Conservation (phyloP, 2,888 invertebrate genomes). For the Polyommatus iphigenia region DNA sequence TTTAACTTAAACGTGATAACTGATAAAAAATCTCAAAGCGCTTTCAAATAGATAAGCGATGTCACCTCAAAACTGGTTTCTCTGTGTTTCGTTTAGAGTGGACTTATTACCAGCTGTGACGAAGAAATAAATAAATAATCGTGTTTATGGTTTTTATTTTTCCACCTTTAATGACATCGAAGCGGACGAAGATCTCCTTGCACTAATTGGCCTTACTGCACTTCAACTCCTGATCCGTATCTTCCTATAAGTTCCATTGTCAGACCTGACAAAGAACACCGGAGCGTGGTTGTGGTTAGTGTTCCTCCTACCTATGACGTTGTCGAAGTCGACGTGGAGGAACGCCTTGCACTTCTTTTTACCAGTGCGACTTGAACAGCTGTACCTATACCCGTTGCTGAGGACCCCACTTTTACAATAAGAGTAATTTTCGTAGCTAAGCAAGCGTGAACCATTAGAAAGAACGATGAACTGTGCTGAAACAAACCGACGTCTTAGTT, state of each 20-base stretch:
- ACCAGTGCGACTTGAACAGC: conserved; percentile 44
- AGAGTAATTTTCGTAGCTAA: conserved; percentile 45
- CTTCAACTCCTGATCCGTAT: not conserved
- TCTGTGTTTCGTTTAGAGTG: not conserved
- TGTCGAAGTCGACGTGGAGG: conserved; percentile 43
- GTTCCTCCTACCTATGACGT: conserved; percentile 39
- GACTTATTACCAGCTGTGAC: too few species aligned
- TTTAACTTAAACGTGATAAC: not conserved
- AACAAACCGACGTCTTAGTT: conserved; percentile 29
- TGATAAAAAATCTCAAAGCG: not conserved
- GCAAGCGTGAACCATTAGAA: conserved; percentile 39
- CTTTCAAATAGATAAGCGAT: not conserved
- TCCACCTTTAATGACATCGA: not conserved
- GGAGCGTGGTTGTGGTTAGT: conserved; percentile 47
- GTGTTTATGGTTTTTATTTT: not conserved
- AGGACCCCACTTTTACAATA: conserved; percentile 42
- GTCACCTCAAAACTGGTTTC: not conserved
- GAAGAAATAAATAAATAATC: too few species aligned
- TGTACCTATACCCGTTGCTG: conserved; percentile 43
- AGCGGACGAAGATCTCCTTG: not conserved
- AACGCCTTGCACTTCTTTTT: conserved; percentile 45
- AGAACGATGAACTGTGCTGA: conserved; percentile 36
- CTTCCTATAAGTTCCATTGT: conserved; percentile 34
- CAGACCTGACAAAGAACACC: conserved; percentile 39
- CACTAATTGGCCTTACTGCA: not conserved